phyloP scores from a whole-genome alignment of 2,888 invertebrate species.

The Agonopterix subpropinquella region DNA sequence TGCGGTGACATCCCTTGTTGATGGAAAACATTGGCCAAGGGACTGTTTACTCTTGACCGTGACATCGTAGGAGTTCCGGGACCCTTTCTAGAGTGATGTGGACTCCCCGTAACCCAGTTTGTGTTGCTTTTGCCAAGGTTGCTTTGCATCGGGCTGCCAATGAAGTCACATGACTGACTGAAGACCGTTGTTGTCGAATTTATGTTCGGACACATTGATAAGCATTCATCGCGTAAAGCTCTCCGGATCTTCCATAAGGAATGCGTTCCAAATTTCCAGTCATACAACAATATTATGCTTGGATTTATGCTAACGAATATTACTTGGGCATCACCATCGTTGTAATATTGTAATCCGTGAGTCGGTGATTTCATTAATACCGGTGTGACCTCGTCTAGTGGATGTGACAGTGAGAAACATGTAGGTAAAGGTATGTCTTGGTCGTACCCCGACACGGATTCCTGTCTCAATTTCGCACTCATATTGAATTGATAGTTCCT shows the following conservation, averaged over 20 bases:
- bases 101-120: slow-evolving; percentile 56
- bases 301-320: slow-evolving; percentile 86
- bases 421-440: slow-evolving; percentile 80
- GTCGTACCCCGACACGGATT: slow-evolving; percentile 52
- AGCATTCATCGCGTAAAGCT: slow-evolving; percentile 83
- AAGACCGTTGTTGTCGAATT: slow-evolving; percentile 56
- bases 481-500: slow-evolving; percentile 35
- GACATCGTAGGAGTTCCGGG: slow-evolving; percentile 40
- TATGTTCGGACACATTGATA: slow-evolving; percentile 73
- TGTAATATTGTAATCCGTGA: slow-evolving; percentile 75
- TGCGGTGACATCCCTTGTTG: slow-evolving; percentile 68
- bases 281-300: slow-evolving; percentile 88
- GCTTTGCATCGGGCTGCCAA: slow-evolving; percentile 57
- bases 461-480: slow-evolving; percentile 53
- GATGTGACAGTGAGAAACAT: slow-evolving; percentile 91
- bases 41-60: slow-evolving; percentile 57
- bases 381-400: slow-evolving; percentile 93
- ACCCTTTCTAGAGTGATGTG: slow-evolving; percentile 49
- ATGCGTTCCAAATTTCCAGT: slow-evolving; percentile 85
- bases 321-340: slow-evolving; percentile 79
- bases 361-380: slow-evolving; percentile 82
- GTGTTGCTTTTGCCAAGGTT: slow-evolving; percentile 39
- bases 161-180: slow-evolving; percentile 61
- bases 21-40: slow-evolving; percentile 63
- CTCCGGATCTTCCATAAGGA: slow-evolving; percentile 88